Conservation (phyloP, 2,888 invertebrate genomes). For the Lymantria dispar region DNA sequence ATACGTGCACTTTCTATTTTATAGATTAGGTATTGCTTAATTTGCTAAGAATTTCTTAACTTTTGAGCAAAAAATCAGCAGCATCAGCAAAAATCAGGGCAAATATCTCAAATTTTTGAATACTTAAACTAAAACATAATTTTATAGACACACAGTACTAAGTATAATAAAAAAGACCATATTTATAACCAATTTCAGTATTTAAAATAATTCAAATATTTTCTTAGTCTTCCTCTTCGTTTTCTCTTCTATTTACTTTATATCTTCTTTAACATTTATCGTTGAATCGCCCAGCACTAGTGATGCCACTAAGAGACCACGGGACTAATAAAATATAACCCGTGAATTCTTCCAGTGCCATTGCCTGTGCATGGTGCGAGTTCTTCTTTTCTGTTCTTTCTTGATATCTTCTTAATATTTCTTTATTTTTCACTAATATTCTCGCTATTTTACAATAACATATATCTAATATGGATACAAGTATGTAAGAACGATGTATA, state of each 20-base stretch:
- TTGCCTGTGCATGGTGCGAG: conserved; percentile 85
- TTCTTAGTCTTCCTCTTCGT: too few relatives aligned
- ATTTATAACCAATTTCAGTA: neutral
- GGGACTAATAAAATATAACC: conserved; percentile 83
- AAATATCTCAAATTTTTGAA: too few relatives aligned
- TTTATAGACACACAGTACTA: too few relatives aligned
- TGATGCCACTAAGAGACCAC: conserved; percentile 89
- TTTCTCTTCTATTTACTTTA: neutral
- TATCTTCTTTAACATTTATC: conserved; percentile 7
- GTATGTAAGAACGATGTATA: too few relatives aligned
- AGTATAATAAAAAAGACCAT: neutral
- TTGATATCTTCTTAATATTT: conserved; percentile 3
- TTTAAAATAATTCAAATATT: too few relatives aligned
- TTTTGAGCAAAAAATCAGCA: too few relatives aligned
- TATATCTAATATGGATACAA: too few relatives aligned
- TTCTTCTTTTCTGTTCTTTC: conserved; percentile 33
- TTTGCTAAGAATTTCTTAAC: too few relatives aligned
- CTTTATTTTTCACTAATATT: conserved; percentile 15
- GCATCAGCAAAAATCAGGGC: too few relatives aligned
- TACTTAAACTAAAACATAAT: too few relatives aligned
- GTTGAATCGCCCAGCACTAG: conserved; percentile 77
- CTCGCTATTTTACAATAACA: neutral
- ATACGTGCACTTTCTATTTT: too few relatives aligned
- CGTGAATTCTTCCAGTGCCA: conserved; percentile 95
- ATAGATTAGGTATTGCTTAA: too few relatives aligned